Conservation (phyloP, 2,888 invertebrate species). For the Diaperis boleti region DNA sequence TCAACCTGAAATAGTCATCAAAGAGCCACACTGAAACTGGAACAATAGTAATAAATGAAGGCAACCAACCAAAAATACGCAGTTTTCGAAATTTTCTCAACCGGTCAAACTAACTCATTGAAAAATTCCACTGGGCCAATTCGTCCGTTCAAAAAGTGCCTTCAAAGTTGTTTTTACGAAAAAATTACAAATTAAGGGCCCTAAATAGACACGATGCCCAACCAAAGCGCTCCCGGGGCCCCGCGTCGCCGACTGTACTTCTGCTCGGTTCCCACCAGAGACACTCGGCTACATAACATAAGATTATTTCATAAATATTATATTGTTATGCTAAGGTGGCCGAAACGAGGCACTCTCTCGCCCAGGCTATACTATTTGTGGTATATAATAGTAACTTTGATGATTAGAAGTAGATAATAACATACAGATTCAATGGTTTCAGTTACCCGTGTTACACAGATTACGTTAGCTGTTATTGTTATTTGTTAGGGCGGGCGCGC, state of each 20-base stretch:
- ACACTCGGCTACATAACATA: slow-evolving; percentile 67
- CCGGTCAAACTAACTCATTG: slow-evolving; percentile 70
- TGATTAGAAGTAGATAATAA: slow-evolving; percentile 68
- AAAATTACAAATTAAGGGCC: slow-evolving; percentile 84
- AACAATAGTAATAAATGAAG: slow-evolving; percentile 86
- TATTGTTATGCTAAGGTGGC: slow-evolving; percentile 68
- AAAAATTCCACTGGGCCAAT: slow-evolving; percentile 87
- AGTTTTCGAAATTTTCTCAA: slow-evolving; percentile 59
- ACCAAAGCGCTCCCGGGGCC: slow-evolving; percentile 69
- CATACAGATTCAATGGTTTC: slow-evolving; percentile 68
- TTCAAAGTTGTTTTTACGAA: slow-evolving; percentile 92
- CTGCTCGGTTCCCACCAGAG: slow-evolving; percentile 66
- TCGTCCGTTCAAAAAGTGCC: slow-evolving; percentile 97
- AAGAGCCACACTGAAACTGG: slow-evolving; percentile 78
- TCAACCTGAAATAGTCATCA: slow-evolving; percentile 81
- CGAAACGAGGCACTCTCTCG: slow-evolving; percentile 56
- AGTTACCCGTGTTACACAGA: slow-evolving; percentile 66
- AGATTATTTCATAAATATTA: slow-evolving; percentile 69
- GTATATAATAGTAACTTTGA: slow-evolving; percentile 69
- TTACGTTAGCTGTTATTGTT: slow-evolving; percentile 67
- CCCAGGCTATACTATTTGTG: slow-evolving; percentile 66
- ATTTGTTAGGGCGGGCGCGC: slow-evolving; percentile 62
- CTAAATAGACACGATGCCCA: slow-evolving; percentile 87
- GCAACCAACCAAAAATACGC: slow-evolving; percentile 72
- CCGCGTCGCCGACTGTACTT: slow-evolving; percentile 65